Percentiles rank a stretch among this genome's conserved stretches.
Conservation (phyloP, 2,888 invertebrate genomes). For the Thumatha senex region DNA sequence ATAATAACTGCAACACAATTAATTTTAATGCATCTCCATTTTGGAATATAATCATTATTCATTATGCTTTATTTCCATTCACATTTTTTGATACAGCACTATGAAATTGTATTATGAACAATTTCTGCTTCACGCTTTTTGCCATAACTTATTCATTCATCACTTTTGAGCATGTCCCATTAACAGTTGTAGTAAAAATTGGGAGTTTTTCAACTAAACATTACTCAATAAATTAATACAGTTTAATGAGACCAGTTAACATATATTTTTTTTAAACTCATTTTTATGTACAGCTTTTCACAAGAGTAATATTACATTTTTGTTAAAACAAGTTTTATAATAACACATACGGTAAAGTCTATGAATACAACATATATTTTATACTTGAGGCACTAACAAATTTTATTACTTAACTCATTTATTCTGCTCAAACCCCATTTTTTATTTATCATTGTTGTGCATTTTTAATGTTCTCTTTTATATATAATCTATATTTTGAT, state of each 20-base stretch:
- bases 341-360: no score
- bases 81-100: slow-evolving; percentile 30
- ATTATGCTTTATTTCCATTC: slow-evolving; percentile 20
- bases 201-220: slow-evolving; percentile 15
- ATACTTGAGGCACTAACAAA: slow-evolving; percentile 42
- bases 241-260: no score
- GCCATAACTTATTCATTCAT: slow-evolving; percentile 28
- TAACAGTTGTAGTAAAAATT: slow-evolving; percentile 13
- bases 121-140: slow-evolving; percentile 32
- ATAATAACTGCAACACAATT: slow-evolving; percentile 12
- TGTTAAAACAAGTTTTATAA: no score
- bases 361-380: slow-evolving; percentile 11
- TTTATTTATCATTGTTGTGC: slow-evolving; percentile 67
- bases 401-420: slow-evolving; percentile 75
- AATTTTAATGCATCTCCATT: slow-evolving; percentile 18
- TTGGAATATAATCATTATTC: slow-evolving; percentile 18
- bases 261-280: no score
- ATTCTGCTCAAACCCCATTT: slow-evolving; percentile 81
- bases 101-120: slow-evolving; percentile 31
- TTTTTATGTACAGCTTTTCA: no score
- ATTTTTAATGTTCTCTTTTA: slow-evolving; percentile 47
- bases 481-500: slow-evolving; percentile 18
- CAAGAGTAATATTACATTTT: no score
- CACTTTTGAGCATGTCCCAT: slow-evolving; percentile 34
- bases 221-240: slow-evolving; percentile 6